These are phyloP conservation scores for Notodonta ziczac DNA, from an alignment of 2,888 invertebrate genomes.

Conservation along the genomic window DNA sequence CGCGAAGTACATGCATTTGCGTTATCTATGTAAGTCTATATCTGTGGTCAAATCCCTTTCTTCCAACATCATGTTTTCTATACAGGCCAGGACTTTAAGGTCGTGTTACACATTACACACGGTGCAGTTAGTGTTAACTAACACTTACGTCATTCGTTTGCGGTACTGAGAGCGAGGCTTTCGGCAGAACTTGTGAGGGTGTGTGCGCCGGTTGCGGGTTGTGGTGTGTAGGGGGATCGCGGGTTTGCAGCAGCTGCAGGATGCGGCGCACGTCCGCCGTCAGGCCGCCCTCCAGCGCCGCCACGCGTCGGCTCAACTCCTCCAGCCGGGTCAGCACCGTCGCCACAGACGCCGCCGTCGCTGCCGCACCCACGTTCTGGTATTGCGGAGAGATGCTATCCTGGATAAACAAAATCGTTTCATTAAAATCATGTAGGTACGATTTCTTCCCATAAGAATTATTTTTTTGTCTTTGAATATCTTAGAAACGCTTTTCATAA, in stretches of 20 bases:
- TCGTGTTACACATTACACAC: no score
- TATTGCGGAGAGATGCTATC: slow-evolving; percentile 77
- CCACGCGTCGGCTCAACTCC: slow-evolving; percentile 87
- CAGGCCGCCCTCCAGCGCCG: slow-evolving; percentile 89
- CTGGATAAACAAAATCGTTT: slow-evolving; percentile 37
- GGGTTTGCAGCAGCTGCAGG: slow-evolving; percentile 86
- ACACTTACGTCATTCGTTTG: slow-evolving; percentile 64
- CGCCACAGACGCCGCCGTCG: slow-evolving; percentile 73
- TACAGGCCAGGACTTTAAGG: no score
- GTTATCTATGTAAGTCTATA: no score
- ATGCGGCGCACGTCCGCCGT: slow-evolving; percentile 90
- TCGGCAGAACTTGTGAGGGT: slow-evolving; percentile 70
- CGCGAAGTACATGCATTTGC: no score
- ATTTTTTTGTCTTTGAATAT: no score
- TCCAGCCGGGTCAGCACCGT: slow-evolving; percentile 88
- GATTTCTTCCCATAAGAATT: no score
- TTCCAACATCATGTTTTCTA: no score
- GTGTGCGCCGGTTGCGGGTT: slow-evolving; percentile 64
- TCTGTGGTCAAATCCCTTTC: no score
- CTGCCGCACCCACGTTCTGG: slow-evolving; percentile 73
- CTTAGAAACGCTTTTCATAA: no score
- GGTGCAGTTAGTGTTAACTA: neutral
- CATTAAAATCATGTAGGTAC: no score
- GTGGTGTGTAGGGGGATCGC: slow-evolving; percentile 58
- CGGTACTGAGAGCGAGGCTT: slow-evolving; percentile 75